A percentile compares a stretch with the other conserved stretches of the same genome.
Evolutionary conservation across 1,140 invertebrate genomes (phyloP).

Genomic region (Adoxophyes honmai): DNA sequence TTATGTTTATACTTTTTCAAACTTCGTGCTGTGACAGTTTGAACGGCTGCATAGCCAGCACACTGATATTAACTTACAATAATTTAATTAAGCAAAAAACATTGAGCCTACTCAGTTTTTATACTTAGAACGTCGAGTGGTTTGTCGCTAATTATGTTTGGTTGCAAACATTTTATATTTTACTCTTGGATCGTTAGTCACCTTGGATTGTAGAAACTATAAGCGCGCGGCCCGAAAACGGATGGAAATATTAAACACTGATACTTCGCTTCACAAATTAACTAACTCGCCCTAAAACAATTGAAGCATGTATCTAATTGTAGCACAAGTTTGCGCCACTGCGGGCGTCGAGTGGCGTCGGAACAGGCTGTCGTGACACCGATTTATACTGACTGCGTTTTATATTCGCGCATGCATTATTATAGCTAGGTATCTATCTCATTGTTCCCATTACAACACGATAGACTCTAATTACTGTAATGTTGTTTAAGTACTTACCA

Average conservation of each 20-base stretch:
- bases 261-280: not conserved
- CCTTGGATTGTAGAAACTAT: not conserved
- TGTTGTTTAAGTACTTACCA: slow-evolving; percentile 28
- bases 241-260: not conserved
- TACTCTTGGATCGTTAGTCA: not conserved
- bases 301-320: slow-evolving; percentile 5
- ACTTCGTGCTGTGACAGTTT: not conserved
- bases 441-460: slow-evolving; percentile 59
- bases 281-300: slow-evolving; percentile 5
- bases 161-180: no score
- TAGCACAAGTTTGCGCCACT: slow-evolving; percentile 7
- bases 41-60: not conserved
- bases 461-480: slow-evolving; percentile 60
- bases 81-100: no score
- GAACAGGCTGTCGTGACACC: slow-evolving; percentile 30
- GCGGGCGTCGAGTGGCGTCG: not conserved
- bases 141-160: no score
- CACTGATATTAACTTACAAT: not conserved
- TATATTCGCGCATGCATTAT: slow-evolving; percentile 37
- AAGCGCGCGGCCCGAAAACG: not conserved
- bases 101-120: not conserved
- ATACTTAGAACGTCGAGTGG: not conserved
- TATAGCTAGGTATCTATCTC: slow-evolving; percentile 25
- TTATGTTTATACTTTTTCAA: not conserved
- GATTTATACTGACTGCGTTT: slow-evolving; percentile 32